These are phyloP conservation scores for Empidonax alnorum DNA, from an alignment of 2,113 vertebrate species.

Conservation along the genomic window DNA sequence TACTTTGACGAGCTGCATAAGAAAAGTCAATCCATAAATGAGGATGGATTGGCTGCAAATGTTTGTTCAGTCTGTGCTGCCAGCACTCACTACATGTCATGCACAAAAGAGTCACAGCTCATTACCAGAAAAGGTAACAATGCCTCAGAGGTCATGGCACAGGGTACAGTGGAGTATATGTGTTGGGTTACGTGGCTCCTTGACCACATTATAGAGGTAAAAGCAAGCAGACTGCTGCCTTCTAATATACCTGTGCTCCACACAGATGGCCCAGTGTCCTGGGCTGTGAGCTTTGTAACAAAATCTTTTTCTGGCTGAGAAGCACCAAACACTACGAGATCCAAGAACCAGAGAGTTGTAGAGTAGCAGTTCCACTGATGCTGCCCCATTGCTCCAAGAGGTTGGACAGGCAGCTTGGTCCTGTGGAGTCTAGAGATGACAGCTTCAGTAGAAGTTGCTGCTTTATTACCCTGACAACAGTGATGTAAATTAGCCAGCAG, in stretches of 20 bases:
- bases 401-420: background rate
- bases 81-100: background rate
- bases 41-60: background rate
- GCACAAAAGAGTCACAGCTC: background rate
- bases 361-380: background rate
- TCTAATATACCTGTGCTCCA: background rate
- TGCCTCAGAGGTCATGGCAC: background rate
- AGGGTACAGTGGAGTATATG: background rate
- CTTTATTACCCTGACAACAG: background rate
- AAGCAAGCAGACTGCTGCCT: background rate
- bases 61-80: background rate
- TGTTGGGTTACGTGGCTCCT: rapidly evolving
- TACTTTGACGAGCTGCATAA: background rate
- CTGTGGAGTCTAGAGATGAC: rapidly evolving
- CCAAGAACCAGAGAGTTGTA: background rate
- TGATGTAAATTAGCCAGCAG: background rate
- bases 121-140: background rate
- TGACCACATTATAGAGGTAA: background rate
- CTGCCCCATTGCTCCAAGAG: background rate
- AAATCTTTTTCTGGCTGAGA: background rate
- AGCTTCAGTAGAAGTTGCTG: background rate
- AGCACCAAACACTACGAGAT: background rate
- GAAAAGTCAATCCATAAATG: background rate
- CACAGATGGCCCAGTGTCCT: background rate
- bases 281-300: background rate